phyloP scores from a whole-genome alignment of 2,888 invertebrate genomes.

The Crematogaster levior region DNA sequence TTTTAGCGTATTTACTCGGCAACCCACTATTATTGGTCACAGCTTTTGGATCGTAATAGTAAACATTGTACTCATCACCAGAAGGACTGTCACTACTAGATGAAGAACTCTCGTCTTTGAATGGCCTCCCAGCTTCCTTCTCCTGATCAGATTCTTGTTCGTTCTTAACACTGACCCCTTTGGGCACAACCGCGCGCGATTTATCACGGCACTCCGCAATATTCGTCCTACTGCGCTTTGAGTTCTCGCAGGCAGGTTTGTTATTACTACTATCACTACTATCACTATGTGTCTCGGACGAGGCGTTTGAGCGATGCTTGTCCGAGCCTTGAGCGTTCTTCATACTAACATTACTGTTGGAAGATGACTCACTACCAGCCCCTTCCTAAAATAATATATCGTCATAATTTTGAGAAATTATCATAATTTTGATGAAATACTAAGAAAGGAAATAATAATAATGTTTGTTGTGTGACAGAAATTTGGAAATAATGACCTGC shows the following conservation, averaged over 20 bases:
- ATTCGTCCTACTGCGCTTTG: constrained; percentile 80
- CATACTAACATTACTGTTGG: constrained; percentile 85
- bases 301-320: constrained; percentile 83
- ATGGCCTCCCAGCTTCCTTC: constrained; percentile 88
- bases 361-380: constrained; percentile 88
- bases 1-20: constrained; percentile 77
- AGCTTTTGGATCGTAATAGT: constrained; percentile 92
- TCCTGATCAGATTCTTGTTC: constrained; percentile 80
- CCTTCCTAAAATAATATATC: constrained; percentile 88
- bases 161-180: constrained; percentile 66
- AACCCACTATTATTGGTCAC: constrained; percentile 85
- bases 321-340: constrained; percentile 84
- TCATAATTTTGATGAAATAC: too few relatives aligned
- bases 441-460: not conserved
- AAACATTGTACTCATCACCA: constrained; percentile 94
- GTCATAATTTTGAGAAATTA: not conserved
- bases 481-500: constrained; percentile 74
- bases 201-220: constrained; percentile 77
- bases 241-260: constrained; percentile 78
- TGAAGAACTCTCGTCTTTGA: constrained; percentile 93
- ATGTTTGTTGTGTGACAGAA: not conserved
- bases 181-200: constrained; percentile 63
- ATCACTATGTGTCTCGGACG: constrained; percentile 84
- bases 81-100: constrained; percentile 89
- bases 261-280: constrained; percentile 85